Conservation (phyloP, 2,888 invertebrate genomes). For the Rhamnusium bicolor region DNA sequence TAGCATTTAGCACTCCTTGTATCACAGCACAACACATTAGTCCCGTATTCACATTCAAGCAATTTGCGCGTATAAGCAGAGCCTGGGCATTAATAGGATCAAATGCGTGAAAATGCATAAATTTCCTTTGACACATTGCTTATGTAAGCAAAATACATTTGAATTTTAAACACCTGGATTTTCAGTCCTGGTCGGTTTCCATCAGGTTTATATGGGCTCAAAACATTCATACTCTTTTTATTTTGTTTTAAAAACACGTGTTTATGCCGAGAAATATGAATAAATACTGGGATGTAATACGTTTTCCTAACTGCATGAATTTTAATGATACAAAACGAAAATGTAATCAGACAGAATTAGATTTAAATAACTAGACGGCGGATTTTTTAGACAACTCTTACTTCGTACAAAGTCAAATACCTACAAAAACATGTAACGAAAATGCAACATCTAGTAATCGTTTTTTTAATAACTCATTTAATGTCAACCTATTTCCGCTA, state of each 20-base stretch:
- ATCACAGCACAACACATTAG: conserved; percentile 29
- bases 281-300: neutral
- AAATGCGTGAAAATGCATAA: conserved; percentile 50
- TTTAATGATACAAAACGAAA: neutral
- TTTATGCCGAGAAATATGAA: neutral
- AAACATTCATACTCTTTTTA: neutral
- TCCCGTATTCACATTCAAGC: conserved; percentile 40
- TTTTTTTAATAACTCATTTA: too few relatives aligned
- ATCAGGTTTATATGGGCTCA: neutral
- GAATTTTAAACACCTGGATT: conserved; percentile 46
- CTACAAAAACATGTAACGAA: too few relatives aligned
- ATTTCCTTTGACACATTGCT: conserved; percentile 48
- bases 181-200: conserved; percentile 35
- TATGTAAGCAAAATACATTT: conserved; percentile 46
- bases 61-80: conserved; percentile 45
- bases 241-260: conserved; percentile 9
- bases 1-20: conserved; percentile 19
- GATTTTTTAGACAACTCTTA: too few relatives aligned
- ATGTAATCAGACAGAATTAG: neutral
- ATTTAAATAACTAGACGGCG: too few relatives aligned
- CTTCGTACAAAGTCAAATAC: too few relatives aligned
- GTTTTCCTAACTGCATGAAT: neutral
- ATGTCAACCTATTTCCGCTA: too few relatives aligned
- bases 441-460: too few relatives aligned
- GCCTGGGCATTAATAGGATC: conserved; percentile 43